phyloP scores from a whole-genome alignment of 2,888 invertebrate genomes.

The Calliphora vomitoria region DNA sequence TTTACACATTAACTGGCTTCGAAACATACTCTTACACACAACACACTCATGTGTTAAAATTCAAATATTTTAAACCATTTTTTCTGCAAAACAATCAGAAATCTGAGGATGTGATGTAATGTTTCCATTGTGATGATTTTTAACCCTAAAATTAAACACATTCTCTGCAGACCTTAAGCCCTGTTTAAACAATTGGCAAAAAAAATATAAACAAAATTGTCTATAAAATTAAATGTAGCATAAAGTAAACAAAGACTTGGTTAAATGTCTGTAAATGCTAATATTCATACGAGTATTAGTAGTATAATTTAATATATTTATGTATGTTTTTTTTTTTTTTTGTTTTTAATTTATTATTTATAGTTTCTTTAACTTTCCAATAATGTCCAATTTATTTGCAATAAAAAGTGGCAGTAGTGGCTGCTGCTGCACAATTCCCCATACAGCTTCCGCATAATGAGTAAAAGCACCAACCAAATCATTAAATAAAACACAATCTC shows the following conservation, averaged over 20 bases:
- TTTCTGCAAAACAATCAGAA: constrained; percentile 39
- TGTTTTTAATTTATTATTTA: constrained; percentile 36
- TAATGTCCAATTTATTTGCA: constrained; percentile 69
- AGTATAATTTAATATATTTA: constrained; percentile 33
- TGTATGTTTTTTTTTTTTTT: background rate
- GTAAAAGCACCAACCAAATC: constrained; percentile 18
- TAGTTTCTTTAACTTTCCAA: constrained; percentile 68
- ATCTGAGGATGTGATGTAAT: constrained; percentile 64
- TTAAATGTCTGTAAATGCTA: constrained; percentile 45
- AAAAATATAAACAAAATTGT: background rate
- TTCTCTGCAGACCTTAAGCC: constrained; percentile 15
- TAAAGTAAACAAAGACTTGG: constrained; percentile 32
- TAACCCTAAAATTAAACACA: background rate
- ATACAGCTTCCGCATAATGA: constrained; percentile 64
- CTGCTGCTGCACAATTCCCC: constrained; percentile 19
- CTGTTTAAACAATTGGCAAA: constrained; percentile 27
- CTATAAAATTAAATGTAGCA: constrained; percentile 58
- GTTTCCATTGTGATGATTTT: constrained; percentile 52
- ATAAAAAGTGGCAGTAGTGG: constrained; percentile 52
- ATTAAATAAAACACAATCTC: constrained; percentile 33
- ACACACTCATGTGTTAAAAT: constrained; percentile 6
- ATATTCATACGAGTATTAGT: constrained; percentile 33
- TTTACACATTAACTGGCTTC: constrained; percentile 53
- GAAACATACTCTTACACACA: background rate
- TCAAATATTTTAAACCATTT: constrained; percentile 4